Evolutionary conservation across 2,113 vertebrate species (phyloP).

Genomic region (Gobius niger): DNA sequence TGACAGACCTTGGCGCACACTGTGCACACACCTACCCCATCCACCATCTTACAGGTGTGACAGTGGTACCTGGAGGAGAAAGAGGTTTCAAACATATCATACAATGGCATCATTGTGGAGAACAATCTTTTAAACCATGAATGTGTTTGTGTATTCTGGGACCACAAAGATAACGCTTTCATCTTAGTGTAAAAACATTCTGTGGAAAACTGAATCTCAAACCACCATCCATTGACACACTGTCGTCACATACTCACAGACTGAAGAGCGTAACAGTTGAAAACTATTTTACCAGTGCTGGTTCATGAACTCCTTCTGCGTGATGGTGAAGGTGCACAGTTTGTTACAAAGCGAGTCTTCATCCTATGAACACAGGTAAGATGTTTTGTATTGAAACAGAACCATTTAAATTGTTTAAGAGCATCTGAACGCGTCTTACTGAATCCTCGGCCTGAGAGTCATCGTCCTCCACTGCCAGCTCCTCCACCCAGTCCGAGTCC

Average conservation of each 20-base stretch:
- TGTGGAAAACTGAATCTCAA: not conserved
- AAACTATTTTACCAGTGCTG: constrained; percentile 90
- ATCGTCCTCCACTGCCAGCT: constrained; percentile 95
- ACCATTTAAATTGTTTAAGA: not conserved
- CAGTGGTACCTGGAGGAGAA: constrained; percentile 91
- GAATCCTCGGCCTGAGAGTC: constrained; percentile 98
- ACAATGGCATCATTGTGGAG: not conserved
- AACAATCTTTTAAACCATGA: not conserved
- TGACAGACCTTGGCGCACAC: constrained; percentile 99
- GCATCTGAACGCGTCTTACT: constrained; percentile 66
- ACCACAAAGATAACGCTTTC: too few species aligned
- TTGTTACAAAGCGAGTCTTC: constrained; percentile 99
- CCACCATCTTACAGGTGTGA: constrained; percentile 99
- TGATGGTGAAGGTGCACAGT: constrained; percentile 98
- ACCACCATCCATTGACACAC: not conserved
- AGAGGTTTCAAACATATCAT: constrained; percentile 26
- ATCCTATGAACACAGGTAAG: constrained; percentile 77
- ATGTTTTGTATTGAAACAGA: not conserved
- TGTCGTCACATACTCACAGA: constrained; percentile 3
- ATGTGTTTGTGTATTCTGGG: not conserved
- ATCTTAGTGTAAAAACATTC: not conserved
- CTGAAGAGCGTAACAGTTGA: constrained; percentile 1
- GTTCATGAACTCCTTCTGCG: constrained; percentile 99
- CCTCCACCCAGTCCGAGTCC: constrained; percentile 98
- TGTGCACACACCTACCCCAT: constrained; percentile 97